Percentiles rank a stretch among this genome's conserved stretches.
phyloP scores from a whole-genome alignment of 53 echinoderm and acorn worm species.

The Mesocentrotus franciscanus region DNA sequence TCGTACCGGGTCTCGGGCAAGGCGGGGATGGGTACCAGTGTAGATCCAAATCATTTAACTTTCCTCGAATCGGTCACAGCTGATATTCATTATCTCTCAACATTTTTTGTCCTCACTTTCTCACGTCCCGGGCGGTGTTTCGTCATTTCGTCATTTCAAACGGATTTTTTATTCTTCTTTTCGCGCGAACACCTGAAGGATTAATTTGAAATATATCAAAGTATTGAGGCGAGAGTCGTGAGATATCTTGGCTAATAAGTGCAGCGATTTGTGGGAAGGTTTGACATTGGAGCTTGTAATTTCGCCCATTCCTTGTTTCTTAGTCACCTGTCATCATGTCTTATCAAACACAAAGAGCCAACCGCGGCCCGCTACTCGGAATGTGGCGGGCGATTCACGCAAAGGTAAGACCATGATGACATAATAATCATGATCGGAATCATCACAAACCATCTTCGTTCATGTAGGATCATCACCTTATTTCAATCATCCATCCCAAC shows the following conservation, averaged over 20 bases:
- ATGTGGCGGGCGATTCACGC: slow-evolving; percentile 51
- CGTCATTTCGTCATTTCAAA: neutral
- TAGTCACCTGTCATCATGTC: slow-evolving; percentile 36
- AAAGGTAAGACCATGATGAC: slow-evolving; percentile 11
- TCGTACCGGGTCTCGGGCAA: neutral
- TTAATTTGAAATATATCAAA: neutral
- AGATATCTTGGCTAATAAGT: slow-evolving; percentile 31
- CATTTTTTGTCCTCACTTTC: neutral
- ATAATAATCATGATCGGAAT: neutral
- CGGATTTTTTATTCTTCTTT: neutral
- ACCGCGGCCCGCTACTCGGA: slow-evolving; percentile 43
- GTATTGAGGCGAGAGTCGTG: slow-evolving; percentile 22
- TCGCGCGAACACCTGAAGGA: neutral
- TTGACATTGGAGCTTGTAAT: slow-evolving; percentile 33
- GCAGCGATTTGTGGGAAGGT: slow-evolving; percentile 16
- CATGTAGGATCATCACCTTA: neutral
- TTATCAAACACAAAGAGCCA: neutral
- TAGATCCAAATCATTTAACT: slow-evolving; percentile 35
- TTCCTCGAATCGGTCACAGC: slow-evolving; percentile 56
- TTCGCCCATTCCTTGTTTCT: slow-evolving; percentile 23
- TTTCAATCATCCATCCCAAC: neutral
- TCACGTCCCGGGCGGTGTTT: neutral
- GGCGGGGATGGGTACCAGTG: neutral
- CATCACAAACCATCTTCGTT: neutral
- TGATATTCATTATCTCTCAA: slow-evolving; percentile 42